Percentiles rank a stretch among this genome's conserved stretches.
phyloP scores from a whole-genome alignment of 1,140 invertebrate genomes.

The Drosophila prosaltans region DNA sequence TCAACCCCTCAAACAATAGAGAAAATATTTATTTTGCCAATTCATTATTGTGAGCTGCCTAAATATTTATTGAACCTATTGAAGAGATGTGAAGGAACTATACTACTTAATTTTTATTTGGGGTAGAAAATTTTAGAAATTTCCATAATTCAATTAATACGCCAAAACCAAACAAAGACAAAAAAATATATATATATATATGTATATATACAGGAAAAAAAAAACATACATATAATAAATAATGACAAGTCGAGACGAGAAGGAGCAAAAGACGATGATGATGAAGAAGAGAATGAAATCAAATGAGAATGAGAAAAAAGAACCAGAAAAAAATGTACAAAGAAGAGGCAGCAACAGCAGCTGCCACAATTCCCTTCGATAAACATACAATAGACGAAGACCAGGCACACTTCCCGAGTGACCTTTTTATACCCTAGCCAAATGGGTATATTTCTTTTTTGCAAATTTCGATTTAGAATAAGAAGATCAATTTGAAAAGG shows the following conservation, averaged over 20 bases:
- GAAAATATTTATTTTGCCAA: slow-evolving; percentile 65
- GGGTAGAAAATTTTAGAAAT: slow-evolving; percentile 36
- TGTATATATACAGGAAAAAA: neutral
- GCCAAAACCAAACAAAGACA: slow-evolving; percentile 68
- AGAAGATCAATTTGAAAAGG: no score
- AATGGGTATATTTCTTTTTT: neutral
- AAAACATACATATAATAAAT: slow-evolving; percentile 65
- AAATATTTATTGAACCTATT: slow-evolving; percentile 65
- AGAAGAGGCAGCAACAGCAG: slow-evolving; percentile 44
- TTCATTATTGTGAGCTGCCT: slow-evolving; percentile 64
- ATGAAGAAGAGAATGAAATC: slow-evolving; percentile 27
- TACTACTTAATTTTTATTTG: neutral
- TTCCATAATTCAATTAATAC: slow-evolving; percentile 80
- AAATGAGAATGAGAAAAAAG: slow-evolving; percentile 23
- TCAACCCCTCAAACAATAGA: slow-evolving; percentile 6
- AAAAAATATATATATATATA: neutral
- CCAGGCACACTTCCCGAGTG: slow-evolving; percentile 70
- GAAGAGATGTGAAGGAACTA: slow-evolving; percentile 26
- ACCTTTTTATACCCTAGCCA: slow-evolving; percentile 54
- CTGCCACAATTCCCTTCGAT: slow-evolving; percentile 60
- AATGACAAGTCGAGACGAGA: slow-evolving; percentile 59
- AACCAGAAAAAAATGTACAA: slow-evolving; percentile 39
- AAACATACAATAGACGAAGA: slow-evolving; percentile 51
- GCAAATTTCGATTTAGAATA: no score
- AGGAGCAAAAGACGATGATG: slow-evolving; percentile 16